Base-by-base conservation (phyloP, 2,888 invertebrate species). In the Dendrolimus pini region DNA sequence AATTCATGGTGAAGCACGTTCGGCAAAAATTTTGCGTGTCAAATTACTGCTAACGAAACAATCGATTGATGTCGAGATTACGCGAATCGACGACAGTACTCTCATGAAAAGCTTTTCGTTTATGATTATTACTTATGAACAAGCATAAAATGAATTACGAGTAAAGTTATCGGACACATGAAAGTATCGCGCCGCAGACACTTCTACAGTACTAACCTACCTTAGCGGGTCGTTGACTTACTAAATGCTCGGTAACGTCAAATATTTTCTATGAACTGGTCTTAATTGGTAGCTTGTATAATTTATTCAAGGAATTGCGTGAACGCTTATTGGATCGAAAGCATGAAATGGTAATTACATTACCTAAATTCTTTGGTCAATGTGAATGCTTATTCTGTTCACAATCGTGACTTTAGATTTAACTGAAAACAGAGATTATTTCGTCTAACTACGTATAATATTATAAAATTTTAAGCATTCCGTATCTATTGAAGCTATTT, bases 1-100 rank as follows among this genome's bases (percentile, higher is more conserved):
- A 85, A 86, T 88, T 89, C 87, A 84, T 86, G 81, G 79, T 78
- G 74, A 77, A 78, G 85, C 89, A 89, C 88, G 88, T 86, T 83
- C 83, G 77, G 77, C 77, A 82, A 84, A 84, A 87, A 81, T 82
- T 85, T 81, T 82, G 82, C 85, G 84, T 82, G 85, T 87, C 86
- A 82, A 83, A 85, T 86, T 82, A 80, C 82, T 71, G 64, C 71
- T 68, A 65, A 71, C 69, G 71, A 66, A 70, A 74, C 76, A 72
- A 73, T 78, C 78, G 78, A 83, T 82, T 77, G 77, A 79, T 80
- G 77, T 69, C 69, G 63, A 77, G 79, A 82, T 82, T 81, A 78
- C 71, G 69, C 69, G 69, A 73, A 71, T 72, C 71, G 74, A 62
- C 60, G 59, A 57, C 58, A 75, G 73, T 73, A 75, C 71, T 71